A percentile compares a stretch with the other conserved stretches of the same genome.
These are phyloP conservation scores for Melanargia galathea DNA, from an alignment of 2,888 invertebrate species.

Conservation along the genomic window DNA sequence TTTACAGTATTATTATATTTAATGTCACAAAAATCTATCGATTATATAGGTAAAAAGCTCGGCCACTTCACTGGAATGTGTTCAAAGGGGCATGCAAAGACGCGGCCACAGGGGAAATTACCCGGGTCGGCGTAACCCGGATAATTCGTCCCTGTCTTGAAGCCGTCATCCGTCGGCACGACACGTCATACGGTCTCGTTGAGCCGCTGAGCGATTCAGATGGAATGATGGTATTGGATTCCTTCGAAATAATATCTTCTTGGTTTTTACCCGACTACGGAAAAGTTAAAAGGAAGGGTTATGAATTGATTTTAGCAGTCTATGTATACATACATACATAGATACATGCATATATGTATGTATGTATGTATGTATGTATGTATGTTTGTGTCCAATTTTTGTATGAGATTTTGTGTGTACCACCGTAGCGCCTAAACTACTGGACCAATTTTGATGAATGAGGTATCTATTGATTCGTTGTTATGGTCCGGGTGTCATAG, in stretches of 20 bases:
- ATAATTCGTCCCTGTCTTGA: conserved; percentile 57
- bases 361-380: no score
- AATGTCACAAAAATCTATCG: neutral
- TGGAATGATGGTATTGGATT: conserved; percentile 30
- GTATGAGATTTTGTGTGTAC: no score
- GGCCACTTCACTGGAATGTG: conserved; percentile 23
- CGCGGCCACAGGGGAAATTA: conserved; percentile 61
- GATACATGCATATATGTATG: no score
- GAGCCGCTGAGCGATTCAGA: conserved; percentile 35
- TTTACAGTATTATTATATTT: neutral
- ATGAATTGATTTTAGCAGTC: no score
- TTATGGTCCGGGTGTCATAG: no score
- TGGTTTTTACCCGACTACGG: neutral
- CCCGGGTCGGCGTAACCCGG: conserved; percentile 45
- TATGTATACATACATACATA: no score
- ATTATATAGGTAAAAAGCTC: conserved; percentile 11
- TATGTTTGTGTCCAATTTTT: no score
- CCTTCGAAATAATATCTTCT: neutral
- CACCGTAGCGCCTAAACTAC: no score
- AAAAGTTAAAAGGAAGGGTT: no score
- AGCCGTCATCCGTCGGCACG: conserved; percentile 39
- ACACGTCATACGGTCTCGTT: conserved; percentile 39
- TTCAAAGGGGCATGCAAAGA: conserved; percentile 46
- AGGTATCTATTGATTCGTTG: no score
- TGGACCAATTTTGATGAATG: no score